Conservation (phyloP, 1,140 invertebrate genomes). For the Cotesia typhae region DNA sequence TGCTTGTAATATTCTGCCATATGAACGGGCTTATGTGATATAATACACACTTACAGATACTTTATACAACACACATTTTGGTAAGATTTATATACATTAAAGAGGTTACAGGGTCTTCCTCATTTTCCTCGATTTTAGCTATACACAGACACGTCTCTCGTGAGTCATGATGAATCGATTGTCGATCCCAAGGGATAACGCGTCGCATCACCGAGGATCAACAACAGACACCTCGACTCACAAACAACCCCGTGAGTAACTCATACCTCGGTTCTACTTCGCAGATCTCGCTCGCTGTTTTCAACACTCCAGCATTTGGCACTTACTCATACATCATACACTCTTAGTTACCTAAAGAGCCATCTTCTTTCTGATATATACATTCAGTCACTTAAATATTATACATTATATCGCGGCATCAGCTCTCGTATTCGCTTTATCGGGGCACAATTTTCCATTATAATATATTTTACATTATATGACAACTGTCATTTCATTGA, state of each 20-base stretch:
- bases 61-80: constrained; percentile 16
- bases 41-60: no score
- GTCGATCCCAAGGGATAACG: constrained; percentile 61
- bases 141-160: constrained; percentile 40
- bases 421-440: not conserved
- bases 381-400: constrained; percentile 32
- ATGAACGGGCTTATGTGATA: constrained; percentile 13
- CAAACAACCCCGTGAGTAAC: constrained; percentile 32
- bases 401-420: constrained; percentile 5
- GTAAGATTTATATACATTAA: constrained; percentile 27
- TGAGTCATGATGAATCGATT: constrained; percentile 59
- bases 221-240: constrained; percentile 39
- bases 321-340: not conserved
- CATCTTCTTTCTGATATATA: not conserved
- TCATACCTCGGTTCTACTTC: constrained; percentile 1
- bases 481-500: not conserved
- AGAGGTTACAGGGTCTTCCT: constrained; percentile 21
- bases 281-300: constrained; percentile 1
- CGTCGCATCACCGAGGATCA: constrained; percentile 60
- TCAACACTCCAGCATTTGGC: not conserved
- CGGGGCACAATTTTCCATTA: not conserved
- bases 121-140: constrained; percentile 19
- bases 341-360: not conserved
- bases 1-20: not conserved
- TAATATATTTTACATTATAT: not conserved